Percentiles rank a stretch among this genome's conserved stretches.
These are phyloP conservation scores for Caerostris extrusa DNA, from an alignment of 1,140 invertebrate genomes.

Conservation along the genomic window DNA sequence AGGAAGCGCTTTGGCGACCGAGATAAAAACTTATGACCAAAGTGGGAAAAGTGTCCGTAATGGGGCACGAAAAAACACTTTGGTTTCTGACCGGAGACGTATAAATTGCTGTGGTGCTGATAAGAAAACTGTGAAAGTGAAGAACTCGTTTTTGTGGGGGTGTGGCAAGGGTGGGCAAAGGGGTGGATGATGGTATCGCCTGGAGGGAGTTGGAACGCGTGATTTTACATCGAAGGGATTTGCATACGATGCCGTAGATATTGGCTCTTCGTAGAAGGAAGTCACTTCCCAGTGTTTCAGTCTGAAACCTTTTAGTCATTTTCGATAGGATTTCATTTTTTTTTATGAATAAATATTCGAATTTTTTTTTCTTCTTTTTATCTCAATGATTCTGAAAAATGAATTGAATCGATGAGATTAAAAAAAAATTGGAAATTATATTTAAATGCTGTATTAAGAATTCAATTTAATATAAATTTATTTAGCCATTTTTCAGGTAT, in stretches of 20 bases:
- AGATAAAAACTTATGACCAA: too few relatives aligned
- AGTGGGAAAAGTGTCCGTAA: background rate
- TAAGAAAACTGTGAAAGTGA: background rate
- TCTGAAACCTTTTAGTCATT: background rate
- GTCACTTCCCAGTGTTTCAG: background rate
- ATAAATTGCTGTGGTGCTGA: too few relatives aligned
- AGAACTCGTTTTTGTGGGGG: conserved; percentile 2
- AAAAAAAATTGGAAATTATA: background rate
- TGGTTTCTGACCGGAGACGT: too few relatives aligned
- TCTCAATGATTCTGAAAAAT: background rate
- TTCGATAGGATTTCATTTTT: background rate
- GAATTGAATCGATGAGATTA: background rate
- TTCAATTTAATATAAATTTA: too few relatives aligned
- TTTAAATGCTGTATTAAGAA: background rate
- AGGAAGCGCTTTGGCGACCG: too few relatives aligned
- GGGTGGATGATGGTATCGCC: conserved; percentile 14
- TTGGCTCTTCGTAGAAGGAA: background rate
- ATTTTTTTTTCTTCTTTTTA: background rate
- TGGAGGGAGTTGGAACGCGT: too few relatives aligned
- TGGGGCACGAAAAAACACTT: conserved; percentile 58
- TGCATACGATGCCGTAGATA: conserved; percentile 9
- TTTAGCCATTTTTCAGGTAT: too few relatives aligned
- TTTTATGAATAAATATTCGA: background rate
- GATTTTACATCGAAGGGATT: background rate
- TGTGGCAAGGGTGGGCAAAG: background rate